Base-by-base conservation (phyloP, 2,797 vertebrate genomes). In the Geotrypetes seraphini region DNA sequence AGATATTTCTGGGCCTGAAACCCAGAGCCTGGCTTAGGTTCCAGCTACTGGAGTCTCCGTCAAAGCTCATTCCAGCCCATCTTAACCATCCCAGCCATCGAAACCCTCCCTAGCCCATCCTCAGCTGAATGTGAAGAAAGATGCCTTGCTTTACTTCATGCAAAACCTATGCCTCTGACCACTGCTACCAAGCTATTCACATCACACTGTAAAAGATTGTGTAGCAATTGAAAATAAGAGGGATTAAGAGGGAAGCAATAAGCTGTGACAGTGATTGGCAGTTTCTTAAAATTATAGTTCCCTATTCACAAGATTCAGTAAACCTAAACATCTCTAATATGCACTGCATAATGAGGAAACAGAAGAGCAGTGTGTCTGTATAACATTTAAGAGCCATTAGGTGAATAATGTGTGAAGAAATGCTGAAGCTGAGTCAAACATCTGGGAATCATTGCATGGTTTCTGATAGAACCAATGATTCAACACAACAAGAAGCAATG, bases 81-180 rank as follows among this genome's bases (percentile, higher is more conserved):
- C n/a, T n/a, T n/a, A n/a, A n/a, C n/a, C n/a, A n/a, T n/a, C n/a
- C n/a, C n/a, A n/a, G n/a, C n/a, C n/a, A n/a, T n/a, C n/a, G n/a
- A n/a, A n/a, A n/a, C n/a, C n/a, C n/a, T n/a, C n/a, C n/a, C n/a
- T n/a, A n/a, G n/a, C n/a, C n/a, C n/a, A n/a, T n/a, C n/a, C n/a
- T n/a, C n/a, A n/a, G n/a, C n/a, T n/a, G n/a, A n/a, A n/a, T 28
- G 50, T 33, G 28, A 65, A 52, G 21, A 57, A 60, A 62, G 15
- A 41, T 12, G 43, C 37, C 31, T 49, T 34, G 22, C 26, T 41
- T 51, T 28, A 29, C 7, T 44, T 25, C 12, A 25, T 10, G 43
- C 7, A 22, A 45, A 47, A 41, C 51, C 28, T 27, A 34, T 30
- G 18, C 7, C 28, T 48, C 19, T 38, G 4, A 8, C 18, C 34